A percentile compares a stretch with the other conserved stretches of the same genome.
phyloP scores from a whole-genome alignment of 64 coral and sea anemone genomes.

The Exaiptasia diaphana region DNA sequence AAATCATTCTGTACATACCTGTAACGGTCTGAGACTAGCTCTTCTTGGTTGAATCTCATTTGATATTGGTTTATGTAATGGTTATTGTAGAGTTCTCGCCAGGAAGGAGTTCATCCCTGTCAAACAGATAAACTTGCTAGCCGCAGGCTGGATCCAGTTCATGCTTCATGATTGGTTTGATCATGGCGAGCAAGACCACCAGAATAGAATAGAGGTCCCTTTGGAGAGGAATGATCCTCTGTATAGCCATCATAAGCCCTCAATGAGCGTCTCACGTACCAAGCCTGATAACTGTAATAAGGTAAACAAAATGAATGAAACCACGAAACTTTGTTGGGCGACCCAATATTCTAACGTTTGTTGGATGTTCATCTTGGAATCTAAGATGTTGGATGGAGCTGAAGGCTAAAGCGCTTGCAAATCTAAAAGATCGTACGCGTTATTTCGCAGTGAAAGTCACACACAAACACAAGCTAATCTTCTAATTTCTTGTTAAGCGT shows the following conservation, averaged over 20 bases:
- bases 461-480: too few species aligned
- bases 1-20: too few species aligned
- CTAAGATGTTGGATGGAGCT: too few species aligned
- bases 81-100: slow-evolving; percentile 35
- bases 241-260: neutral
- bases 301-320: neutral
- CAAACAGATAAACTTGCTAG: slow-evolving; percentile 67
- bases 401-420: neutral
- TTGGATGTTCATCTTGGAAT: too few species aligned
- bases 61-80: too few species aligned
- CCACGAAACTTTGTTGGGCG: neutral
- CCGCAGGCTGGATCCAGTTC: slow-evolving; percentile 65
- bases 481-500: too few species aligned
- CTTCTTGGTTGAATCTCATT: too few species aligned
- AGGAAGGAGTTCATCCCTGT: slow-evolving; percentile 68
- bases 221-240: neutral
- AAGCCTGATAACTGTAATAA: slow-evolving; percentile 31
- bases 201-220: slow-evolving; percentile 19
- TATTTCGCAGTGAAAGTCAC: too few species aligned
- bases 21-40: too few species aligned
- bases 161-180: slow-evolving; percentile 89
- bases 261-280: slow-evolving; percentile 52
- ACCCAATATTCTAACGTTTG: too few species aligned
- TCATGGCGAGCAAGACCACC: slow-evolving; percentile 37
- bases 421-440: too few species aligned